Conservation (phyloP, 2,797 vertebrate species). For the Australoheros facetus region DNA sequence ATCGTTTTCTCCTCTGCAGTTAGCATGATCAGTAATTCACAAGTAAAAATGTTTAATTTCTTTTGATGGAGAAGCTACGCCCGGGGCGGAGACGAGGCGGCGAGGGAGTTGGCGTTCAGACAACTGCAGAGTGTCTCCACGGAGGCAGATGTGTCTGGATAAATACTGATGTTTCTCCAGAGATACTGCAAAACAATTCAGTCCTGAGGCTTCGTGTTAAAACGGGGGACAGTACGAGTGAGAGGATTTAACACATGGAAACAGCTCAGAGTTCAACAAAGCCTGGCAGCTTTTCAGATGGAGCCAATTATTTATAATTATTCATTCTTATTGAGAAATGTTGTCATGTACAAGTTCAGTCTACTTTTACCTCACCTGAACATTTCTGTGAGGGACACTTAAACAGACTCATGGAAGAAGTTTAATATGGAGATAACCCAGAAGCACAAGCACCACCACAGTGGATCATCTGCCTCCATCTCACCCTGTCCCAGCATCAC, state of each 20-base stretch:
- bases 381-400: neutral
- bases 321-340: neutral
- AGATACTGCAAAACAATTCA: neutral
- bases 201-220: neutral
- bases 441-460: neutral
- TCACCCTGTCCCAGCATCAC: neutral
- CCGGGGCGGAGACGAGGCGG: neutral
- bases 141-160: neutral
- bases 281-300: neutral
- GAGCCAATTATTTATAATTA: neutral
- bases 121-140: neutral
- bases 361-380: neutral
- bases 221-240: neutral
- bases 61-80: conserved; percentile 15
- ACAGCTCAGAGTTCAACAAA: neutral
- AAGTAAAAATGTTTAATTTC: conserved; percentile 29
- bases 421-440: neutral
- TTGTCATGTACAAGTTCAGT: neutral
- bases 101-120: neutral
- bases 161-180: conserved; percentile 2
- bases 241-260: neutral
- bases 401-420: neutral
- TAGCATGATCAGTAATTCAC: conserved; percentile 47
- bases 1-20: conserved; percentile 40
- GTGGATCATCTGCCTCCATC: neutral